A percentile compares a stretch with the other conserved stretches of the same genome.
phyloP scores from a whole-genome alignment of 2,888 invertebrate species.

The Nysson spinosus region DNA sequence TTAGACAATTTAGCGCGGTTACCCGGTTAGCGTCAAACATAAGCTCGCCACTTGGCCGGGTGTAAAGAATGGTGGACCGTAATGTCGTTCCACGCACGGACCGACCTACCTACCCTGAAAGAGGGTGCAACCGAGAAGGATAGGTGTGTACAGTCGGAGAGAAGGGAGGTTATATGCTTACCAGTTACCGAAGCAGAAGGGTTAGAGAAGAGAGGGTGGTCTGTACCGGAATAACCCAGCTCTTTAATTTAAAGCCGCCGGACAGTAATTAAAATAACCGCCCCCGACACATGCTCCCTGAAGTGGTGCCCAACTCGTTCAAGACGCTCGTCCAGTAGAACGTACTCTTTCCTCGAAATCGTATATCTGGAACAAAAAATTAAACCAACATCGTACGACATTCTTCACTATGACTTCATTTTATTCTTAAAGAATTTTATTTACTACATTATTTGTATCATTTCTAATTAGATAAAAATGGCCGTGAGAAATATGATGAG shows the following conservation, averaged over 20 bases:
- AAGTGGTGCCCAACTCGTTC: constrained; percentile 71
- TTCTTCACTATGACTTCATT: too few species aligned
- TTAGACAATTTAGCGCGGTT: constrained; percentile 72
- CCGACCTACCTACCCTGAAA: constrained; percentile 40
- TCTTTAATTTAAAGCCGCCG: constrained; percentile 76
- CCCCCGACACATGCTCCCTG: constrained; percentile 70
- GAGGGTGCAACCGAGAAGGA: constrained; percentile 36
- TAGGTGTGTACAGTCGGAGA: constrained; percentile 34
- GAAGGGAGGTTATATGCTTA: constrained; percentile 58
- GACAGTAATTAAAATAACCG: constrained; percentile 78
- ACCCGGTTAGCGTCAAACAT: constrained; percentile 72
- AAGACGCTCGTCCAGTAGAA: constrained; percentile 23
- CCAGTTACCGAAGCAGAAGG: constrained; percentile 65
- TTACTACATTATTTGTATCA: too few species aligned
- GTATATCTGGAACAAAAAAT: too few species aligned
- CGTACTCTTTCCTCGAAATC: neutral
- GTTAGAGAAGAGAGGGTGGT: constrained; percentile 64
- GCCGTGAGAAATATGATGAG: too few species aligned
- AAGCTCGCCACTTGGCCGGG: constrained; percentile 64
- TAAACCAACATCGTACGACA: too few species aligned
- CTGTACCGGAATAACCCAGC: constrained; percentile 73
- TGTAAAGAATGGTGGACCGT: constrained; percentile 67
- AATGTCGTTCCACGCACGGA: constrained; percentile 62
- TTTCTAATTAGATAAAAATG: too few species aligned
- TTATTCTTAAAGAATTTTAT: too few species aligned